Evolutionary conservation across 2,113 vertebrate species (phyloP).

Genomic region (Otocyon megalotis): DNA sequence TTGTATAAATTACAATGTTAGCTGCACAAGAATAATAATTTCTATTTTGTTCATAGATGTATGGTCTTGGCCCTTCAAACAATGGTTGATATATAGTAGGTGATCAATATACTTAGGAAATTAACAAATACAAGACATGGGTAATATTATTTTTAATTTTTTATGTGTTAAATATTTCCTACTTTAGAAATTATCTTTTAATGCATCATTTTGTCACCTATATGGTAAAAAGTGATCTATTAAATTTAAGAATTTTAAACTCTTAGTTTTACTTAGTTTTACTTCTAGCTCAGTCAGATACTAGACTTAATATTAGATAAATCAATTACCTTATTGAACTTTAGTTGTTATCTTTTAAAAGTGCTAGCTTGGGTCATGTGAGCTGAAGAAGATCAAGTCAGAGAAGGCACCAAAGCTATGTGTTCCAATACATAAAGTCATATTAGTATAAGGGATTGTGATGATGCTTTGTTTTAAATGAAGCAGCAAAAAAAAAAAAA

Average conservation of each 20-base stretch:
- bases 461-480: background rate
- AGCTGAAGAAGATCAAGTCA: background rate
- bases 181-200: background rate
- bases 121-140: background rate
- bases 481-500: background rate
- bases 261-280: conserved; percentile 8
- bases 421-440: background rate
- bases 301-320: background rate
- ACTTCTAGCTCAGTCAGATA: background rate
- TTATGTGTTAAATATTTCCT: background rate
- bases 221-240: background rate
- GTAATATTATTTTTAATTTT: background rate
- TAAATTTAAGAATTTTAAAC: background rate
- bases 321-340: background rate
- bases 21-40: background rate
- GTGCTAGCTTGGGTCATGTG: background rate
- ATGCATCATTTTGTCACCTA: background rate
- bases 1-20: background rate
- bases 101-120: background rate
- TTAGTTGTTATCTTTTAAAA: background rate
- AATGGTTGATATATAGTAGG: background rate
- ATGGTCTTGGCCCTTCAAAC: background rate
- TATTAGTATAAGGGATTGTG: background rate
- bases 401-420: background rate
- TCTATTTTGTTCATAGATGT: background rate